Evolutionary conservation across 2,888 invertebrate species (phyloP), one percentile per base, ranked within the genome.

Genomic region (Mimumesa dahlbomi): DNA sequence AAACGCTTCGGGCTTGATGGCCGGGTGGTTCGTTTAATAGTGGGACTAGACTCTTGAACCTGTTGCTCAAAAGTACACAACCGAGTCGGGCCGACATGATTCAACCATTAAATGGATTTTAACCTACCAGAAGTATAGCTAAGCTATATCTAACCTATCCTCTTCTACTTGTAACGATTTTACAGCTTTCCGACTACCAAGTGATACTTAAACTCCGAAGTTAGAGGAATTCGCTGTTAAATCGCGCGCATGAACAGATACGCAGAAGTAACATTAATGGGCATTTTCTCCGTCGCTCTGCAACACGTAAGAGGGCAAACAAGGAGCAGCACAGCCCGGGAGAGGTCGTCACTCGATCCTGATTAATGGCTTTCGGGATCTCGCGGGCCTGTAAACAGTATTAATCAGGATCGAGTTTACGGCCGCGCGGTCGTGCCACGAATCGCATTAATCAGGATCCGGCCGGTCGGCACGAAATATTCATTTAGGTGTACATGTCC

Each of bases 331-430:
- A 73, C 57, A 75, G 63, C 65, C 66, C 58, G 34, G 48, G 61
- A 81, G 68, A 78, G 80, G 73, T 79, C 80, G 81, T 75, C 80
- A 79, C 71, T 80, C 80, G 83, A 83, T 83, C 83, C 83, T 83
- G 83, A 83, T 83, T 83, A 83, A 83, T 83, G 77, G 77, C 73
- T 52, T 61, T 48, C 49, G 62, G 72, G 75, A 81, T 75, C 77
- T 67, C 54, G 69, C 67, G 62, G 61, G 65, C 68, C 77, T 82
- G 81, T 84, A 83, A 83, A 83, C 83, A 81, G 82, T 82, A 84
- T 84, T 84, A 83, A 84, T 84, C 83, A 84, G 84, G 83, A 84
- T 84, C 78, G 81, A 83, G 74, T 83, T 82, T 81, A 77, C 83
- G 67, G 70, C n/a, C 50, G 69, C 73, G 53, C 70, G 73, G 67